Conservation (phyloP, 2,797 vertebrate species). For the Vultur gryphus region DNA sequence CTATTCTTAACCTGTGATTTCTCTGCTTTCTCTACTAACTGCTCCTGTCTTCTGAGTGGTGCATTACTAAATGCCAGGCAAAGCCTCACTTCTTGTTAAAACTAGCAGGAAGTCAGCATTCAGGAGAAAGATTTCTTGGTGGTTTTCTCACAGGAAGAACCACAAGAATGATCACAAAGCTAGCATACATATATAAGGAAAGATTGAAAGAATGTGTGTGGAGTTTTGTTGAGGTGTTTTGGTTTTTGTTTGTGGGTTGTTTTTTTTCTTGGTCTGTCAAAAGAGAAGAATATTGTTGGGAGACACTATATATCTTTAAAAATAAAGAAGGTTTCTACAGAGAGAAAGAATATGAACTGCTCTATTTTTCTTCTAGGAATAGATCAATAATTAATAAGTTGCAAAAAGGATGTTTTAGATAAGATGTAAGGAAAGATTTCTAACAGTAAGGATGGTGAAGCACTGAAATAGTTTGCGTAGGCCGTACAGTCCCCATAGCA, state of each 20-base stretch:
- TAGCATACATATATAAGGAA: not conserved
- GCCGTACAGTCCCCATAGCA: not conserved
- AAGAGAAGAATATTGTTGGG: not conserved
- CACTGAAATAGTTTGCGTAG: not conserved
- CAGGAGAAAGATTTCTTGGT: not conserved
- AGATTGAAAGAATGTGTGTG: not conserved
- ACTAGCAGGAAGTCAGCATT: not conserved
- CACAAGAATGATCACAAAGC: not conserved
- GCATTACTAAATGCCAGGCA: not conserved
- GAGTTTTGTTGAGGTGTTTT: not conserved
- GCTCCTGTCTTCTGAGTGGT: not conserved
- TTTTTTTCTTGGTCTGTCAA: not conserved
- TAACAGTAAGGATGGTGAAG: not conserved
- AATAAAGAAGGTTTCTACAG: not conserved
- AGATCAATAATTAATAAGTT: not conserved
- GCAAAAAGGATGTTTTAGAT: not conserved
- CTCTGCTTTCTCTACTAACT: not conserved
- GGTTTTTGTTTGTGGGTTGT: accelerated
- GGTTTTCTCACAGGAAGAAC: not conserved
- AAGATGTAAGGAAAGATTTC: not conserved
- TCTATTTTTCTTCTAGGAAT: not conserved
- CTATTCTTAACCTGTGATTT: not conserved
- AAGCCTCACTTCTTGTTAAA: not conserved
- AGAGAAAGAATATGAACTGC: not conserved
- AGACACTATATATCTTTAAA: not conserved